phyloP scores from a whole-genome alignment of 1,140 invertebrate species.

The Rhagoletis zephyria region DNA sequence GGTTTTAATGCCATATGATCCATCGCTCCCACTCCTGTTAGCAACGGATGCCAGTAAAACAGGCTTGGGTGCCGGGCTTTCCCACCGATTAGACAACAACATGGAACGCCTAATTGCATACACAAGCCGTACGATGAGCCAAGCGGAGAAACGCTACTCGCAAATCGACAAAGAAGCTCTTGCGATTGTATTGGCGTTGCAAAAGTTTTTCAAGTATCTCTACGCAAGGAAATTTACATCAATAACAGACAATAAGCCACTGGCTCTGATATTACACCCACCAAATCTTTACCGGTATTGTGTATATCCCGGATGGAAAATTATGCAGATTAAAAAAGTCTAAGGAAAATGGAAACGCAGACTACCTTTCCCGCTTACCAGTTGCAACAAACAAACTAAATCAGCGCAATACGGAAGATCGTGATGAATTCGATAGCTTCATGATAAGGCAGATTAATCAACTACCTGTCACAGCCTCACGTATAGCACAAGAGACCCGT shows the following conservation, averaged over 20 bases:
- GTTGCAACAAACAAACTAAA: neutral
- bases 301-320: constrained; percentile 66
- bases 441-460: constrained; percentile 49
- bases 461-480: constrained; percentile 2
- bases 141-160: constrained; percentile 73
- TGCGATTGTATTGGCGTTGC: constrained; percentile 70
- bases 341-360: constrained; percentile 61
- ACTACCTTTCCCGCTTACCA: constrained; percentile 59
- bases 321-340: constrained; percentile 59
- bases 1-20: constrained; percentile 50
- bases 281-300: constrained; percentile 65
- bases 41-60: neutral
- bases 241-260: constrained; percentile 73
- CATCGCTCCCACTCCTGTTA: constrained; percentile 36
- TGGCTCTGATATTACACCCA: constrained; percentile 65
- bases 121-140: constrained; percentile 62
- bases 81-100: neutral
- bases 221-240: constrained; percentile 73
- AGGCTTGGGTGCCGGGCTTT: constrained; percentile 32
- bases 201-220: constrained; percentile 73
- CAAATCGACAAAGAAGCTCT: constrained; percentile 55
- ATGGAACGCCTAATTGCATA: constrained; percentile 44
- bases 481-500: constrained; percentile 27
- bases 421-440: constrained; percentile 53
- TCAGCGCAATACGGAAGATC: neutral